Conservation (phyloP, 2,113 vertebrate species). For the Crypturellus undulatus region DNA sequence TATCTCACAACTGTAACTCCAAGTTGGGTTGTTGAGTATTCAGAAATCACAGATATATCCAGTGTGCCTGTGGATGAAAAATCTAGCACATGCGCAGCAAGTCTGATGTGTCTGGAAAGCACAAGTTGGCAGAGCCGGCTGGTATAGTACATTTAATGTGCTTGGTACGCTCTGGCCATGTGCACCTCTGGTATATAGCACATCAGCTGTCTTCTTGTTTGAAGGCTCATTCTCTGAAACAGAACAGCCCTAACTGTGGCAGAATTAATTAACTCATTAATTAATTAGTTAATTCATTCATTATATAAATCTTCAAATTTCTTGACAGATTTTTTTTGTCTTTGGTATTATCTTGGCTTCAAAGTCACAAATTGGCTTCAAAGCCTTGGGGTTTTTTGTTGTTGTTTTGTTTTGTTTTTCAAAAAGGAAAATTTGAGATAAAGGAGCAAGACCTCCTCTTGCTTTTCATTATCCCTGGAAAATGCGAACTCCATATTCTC, state of each 20-base stretch:
- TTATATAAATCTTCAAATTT: neutral
- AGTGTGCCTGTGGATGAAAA: neutral
- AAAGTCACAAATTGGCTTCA: neutral
- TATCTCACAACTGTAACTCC: neutral
- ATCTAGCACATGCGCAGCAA: neutral
- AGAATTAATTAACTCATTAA: neutral
- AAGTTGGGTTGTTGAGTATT: neutral
- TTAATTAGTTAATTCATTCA: neutral
- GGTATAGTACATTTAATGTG: accelerated
- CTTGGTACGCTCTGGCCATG: neutral
- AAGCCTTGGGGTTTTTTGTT: neutral
- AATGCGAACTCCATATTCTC: neutral
- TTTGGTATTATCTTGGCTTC: neutral
- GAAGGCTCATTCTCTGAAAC: neutral
- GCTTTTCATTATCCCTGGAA: too few relatives aligned
- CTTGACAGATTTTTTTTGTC: neutral
- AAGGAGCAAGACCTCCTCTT: neutral
- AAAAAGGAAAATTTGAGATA: neutral
- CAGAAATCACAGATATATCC: neutral
- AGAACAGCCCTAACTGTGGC: neutral
- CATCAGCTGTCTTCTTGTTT: neutral
- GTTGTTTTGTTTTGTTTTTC: neutral
- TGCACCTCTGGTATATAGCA: accelerated
- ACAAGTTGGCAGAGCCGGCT: neutral
- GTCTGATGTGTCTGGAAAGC: neutral